Evolutionary conservation across 30 jellyfish, hydroid and myxozoan genomes (phyloP).

Genomic region (Rhopilema esculentum): DNA sequence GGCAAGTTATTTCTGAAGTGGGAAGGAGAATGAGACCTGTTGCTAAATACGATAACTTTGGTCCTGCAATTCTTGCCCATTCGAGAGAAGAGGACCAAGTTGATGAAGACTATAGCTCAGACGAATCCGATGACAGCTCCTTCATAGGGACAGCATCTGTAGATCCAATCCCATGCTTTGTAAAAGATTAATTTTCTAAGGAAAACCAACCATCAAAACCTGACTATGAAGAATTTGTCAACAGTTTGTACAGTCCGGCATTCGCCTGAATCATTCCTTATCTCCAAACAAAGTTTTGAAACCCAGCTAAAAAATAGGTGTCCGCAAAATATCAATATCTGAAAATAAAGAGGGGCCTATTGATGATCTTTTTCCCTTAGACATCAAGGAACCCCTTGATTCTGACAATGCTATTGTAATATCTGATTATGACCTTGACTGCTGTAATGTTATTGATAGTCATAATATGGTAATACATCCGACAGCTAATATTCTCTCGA

Average conservation of each 20-base stretch:
- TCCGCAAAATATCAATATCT: background rate
- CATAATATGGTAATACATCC: background rate
- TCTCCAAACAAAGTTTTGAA: background rate
- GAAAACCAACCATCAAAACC: background rate
- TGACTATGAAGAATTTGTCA: background rate
- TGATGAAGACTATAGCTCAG: background rate
- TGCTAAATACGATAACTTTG: conserved; percentile 8
- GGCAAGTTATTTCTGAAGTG: background rate
- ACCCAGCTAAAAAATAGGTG: background rate
- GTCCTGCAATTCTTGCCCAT: conserved; percentile 10
- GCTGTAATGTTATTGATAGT: no score
- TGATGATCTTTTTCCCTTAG: background rate
- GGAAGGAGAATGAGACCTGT: background rate
- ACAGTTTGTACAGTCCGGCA: background rate
- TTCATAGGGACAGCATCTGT: background rate
- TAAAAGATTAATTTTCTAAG: background rate
- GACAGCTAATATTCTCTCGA: background rate
- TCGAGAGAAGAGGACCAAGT: background rate
- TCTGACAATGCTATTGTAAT: background rate
- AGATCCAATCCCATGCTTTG: background rate
- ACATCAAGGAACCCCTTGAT: background rate
- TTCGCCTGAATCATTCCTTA: background rate
- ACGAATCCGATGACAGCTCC: background rate
- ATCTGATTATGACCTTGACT: background rate
- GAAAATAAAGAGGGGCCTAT: background rate